phyloP scores from a whole-genome alignment of 2,797 vertebrate species.

The Alosa sapidissima region DNA sequence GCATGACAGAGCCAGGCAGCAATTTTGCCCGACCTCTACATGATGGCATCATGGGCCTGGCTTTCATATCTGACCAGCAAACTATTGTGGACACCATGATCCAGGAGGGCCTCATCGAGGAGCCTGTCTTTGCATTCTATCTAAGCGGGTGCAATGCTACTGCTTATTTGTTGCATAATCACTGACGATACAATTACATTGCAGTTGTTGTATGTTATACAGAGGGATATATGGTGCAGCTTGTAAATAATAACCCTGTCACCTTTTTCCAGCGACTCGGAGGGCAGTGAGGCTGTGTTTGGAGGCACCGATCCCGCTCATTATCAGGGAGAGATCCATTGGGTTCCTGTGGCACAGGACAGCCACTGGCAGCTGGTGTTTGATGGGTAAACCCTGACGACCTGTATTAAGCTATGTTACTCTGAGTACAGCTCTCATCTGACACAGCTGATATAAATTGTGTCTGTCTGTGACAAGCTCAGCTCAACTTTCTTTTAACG shows the following conservation, averaged over 20 bases:
- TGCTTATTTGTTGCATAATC: background rate
- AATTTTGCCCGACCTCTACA: constrained; percentile 68
- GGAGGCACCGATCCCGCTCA: constrained; percentile 63
- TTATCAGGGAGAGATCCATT: constrained; percentile 66
- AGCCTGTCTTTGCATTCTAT: constrained; percentile 72
- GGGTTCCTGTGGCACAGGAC: constrained; percentile 67
- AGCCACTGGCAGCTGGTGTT: constrained; percentile 74
- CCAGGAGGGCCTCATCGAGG: constrained; percentile 63
- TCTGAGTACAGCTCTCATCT: background rate
- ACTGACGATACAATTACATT: background rate
- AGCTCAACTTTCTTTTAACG: no score
- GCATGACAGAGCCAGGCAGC: constrained; percentile 58
- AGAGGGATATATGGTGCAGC: no score
- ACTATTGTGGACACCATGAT: constrained; percentile 59
- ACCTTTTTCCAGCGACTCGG: constrained; percentile 45
- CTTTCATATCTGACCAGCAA: constrained; percentile 51
- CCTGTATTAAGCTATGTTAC: background rate
- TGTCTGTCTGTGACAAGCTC: background rate
- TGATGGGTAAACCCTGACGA: constrained; percentile 62
- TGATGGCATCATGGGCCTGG: constrained; percentile 75
- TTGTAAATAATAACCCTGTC: background rate
- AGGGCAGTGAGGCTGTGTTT: constrained; percentile 70
- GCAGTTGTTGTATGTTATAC: background rate
- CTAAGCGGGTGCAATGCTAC: constrained; percentile 61
- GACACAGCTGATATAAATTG: background rate